Percentiles rank a stretch among this genome's conserved stretches.
phyloP scores from a whole-genome alignment of 2,797 vertebrate species.

The Falco berigora region DNA sequence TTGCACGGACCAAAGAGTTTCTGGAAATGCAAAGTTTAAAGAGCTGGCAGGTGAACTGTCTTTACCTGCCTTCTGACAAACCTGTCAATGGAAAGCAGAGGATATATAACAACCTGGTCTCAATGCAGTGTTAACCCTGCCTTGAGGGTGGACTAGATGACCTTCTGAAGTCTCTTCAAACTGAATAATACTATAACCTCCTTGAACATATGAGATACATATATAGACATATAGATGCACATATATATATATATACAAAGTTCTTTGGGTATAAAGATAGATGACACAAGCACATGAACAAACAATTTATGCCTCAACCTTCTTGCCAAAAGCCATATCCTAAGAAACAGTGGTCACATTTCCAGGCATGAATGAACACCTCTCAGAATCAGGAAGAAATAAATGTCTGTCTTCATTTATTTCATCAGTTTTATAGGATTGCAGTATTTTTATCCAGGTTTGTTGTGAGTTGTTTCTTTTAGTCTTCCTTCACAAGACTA shows the following conservation, averaged over 20 bases:
- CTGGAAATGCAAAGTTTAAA: background rate
- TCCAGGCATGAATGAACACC: background rate
- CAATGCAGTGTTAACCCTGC: background rate
- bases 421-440: background rate
- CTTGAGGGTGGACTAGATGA: background rate
- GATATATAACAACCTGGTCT: background rate
- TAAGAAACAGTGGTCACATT: background rate
- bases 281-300: background rate
- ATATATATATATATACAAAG: background rate
- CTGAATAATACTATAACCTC: background rate
- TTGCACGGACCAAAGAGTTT: background rate
- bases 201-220: background rate
- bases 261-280: background rate
- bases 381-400: background rate
- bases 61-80: background rate
- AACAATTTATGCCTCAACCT: background rate
- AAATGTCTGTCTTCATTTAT: background rate
- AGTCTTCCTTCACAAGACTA: background rate
- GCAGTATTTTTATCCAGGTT: background rate
- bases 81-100: background rate
- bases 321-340: background rate
- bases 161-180: background rate
- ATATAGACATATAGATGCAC: background rate
- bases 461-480: background rate
- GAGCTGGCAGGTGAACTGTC: background rate